A percentile compares a stretch with the other conserved stretches of the same genome.
These are phyloP conservation scores for Theropithecus gelada DNA, from an alignment of 2,113 vertebrate genomes.

Conservation along the genomic window DNA sequence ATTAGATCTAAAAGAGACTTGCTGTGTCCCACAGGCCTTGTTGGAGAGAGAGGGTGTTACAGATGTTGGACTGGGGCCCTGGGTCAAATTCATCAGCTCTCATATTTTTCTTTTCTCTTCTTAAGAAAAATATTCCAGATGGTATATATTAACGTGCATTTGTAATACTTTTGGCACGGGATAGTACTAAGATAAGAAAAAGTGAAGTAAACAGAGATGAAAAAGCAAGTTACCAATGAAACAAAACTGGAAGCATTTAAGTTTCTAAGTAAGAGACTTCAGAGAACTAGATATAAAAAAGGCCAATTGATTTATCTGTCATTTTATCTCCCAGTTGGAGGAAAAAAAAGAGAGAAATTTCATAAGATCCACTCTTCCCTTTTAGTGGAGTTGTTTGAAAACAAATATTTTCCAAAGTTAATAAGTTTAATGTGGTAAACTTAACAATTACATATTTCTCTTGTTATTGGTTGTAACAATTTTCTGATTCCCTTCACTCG, in stretches of 20 bases:
- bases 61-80: not conserved
- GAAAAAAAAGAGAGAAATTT: not conserved
- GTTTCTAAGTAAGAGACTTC: conserved; percentile 20
- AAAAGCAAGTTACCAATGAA: conserved; percentile 44
- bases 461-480: not conserved
- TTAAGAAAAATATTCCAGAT: conserved; percentile 51
- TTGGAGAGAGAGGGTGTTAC: not conserved
- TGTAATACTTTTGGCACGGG: conserved; percentile 49
- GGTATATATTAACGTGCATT: conserved; percentile 51
- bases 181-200: conserved; percentile 60
- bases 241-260: not conserved
- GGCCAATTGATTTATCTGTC: not conserved
- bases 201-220: conserved; percentile 60
- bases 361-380: not conserved
- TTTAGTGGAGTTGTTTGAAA: not conserved
- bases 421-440: not conserved
- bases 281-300: not conserved
- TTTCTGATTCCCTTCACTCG: not conserved
- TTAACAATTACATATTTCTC: not conserved
- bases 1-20: not conserved
- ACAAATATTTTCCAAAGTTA: not conserved
- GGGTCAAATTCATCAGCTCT: conserved; percentile 17
- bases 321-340: not conserved
- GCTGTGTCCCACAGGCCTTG: not conserved
- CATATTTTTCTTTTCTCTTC: not conserved